Base-by-base conservation (phyloP, 2,888 invertebrate species). In the Steromphala cineraria region DNA sequence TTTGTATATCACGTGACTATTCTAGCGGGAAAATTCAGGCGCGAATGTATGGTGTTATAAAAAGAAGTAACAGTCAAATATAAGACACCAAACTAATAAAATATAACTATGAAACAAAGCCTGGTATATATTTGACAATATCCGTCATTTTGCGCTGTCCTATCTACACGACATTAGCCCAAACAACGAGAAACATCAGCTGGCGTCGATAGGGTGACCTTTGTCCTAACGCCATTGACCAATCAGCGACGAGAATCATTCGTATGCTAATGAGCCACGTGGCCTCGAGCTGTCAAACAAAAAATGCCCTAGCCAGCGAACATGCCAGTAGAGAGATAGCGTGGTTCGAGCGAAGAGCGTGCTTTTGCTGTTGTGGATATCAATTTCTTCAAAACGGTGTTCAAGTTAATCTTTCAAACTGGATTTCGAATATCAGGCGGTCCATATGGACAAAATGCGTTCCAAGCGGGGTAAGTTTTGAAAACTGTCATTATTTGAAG, bases 261-360 rank as follows among this genome's bases (percentile, higher is more conserved):
- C 53, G 56, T 80, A 85, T 84, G 81, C 80, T 83, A 85, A 78
- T 79, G 74, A 67, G 77, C 82, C 89, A 89, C 89, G 89, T 89
- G 89, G 85, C 83, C 78, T 78, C 81, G 83, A 85, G 86, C 88
- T 89, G 89, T 89, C 89, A 89, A 89, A 89, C 86, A 81, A 86
- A 79, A 77, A 80, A 80, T 82, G 56, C 80, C 74, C 74, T 71
- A 82, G 84, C 81, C 84, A 82, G 82, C 83, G 79, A 78, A 67
- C 81, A 80, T 80, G 76, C 75, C 80, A 83, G 81, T 67, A 75
- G 28, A 67, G 52, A 80, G 82, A 81, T 87, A 85, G 87, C 86
- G 87, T 87, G 86, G 85, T 83, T 81, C 53, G 13, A 78, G 36
- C 53, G 46, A 24, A 76, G 53, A 67, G 79, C 40, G 53, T 55